Conservation (phyloP, 2,113 vertebrate genomes). For the Xerus inauris region DNA sequence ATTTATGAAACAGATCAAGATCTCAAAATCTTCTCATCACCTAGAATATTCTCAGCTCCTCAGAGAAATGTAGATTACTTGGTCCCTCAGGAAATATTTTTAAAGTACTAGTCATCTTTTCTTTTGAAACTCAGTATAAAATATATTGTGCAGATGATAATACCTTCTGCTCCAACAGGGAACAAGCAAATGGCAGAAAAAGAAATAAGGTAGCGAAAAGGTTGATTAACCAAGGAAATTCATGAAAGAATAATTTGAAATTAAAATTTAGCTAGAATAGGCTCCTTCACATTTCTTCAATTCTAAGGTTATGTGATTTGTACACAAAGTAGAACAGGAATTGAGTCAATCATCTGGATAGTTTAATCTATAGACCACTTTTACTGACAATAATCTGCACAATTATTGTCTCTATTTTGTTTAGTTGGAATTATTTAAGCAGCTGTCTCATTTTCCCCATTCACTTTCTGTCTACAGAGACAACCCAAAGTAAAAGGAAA, state of each 20-base stretch:
- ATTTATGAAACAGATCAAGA: conserved; percentile 8
- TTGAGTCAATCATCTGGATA: background rate
- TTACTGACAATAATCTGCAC: background rate
- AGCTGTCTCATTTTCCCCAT: background rate
- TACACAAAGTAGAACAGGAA: background rate
- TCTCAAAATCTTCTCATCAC: background rate
- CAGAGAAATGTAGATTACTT: background rate
- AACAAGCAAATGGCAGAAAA: background rate
- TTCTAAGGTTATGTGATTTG: background rate
- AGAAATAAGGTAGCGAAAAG: background rate
- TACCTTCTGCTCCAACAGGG: background rate
- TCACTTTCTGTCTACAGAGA: conserved; percentile 29
- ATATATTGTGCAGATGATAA: background rate
- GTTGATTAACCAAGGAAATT: background rate
- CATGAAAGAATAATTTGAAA: conserved; percentile 22
- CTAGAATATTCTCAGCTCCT: background rate
- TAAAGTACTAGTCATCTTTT: conserved; percentile 23
- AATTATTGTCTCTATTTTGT: background rate
- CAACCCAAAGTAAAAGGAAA: conserved; percentile 33
- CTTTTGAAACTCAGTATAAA: conserved; percentile 39
- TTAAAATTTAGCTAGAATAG: conserved; percentile 21
- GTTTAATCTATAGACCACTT: conserved; percentile 14
- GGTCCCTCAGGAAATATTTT: background rate
- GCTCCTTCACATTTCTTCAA: background rate
- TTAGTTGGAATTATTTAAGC: conserved; percentile 19